These are phyloP conservation scores for Lepidurus packardi DNA, from an alignment of 1,140 invertebrate species.

Conservation along the genomic window DNA sequence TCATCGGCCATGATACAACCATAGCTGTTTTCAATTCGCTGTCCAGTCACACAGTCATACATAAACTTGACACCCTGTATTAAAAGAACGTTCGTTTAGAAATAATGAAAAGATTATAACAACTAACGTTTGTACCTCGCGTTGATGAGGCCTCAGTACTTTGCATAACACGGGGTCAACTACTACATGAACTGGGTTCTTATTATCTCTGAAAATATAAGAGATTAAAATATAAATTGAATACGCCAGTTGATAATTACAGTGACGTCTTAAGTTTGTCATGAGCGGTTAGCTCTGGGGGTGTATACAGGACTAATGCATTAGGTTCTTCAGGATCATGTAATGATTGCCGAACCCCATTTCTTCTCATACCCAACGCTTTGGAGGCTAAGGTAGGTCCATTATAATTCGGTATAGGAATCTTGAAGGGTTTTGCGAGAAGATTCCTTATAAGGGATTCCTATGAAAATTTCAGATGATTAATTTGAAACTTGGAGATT, in stretches of 20 bases:
- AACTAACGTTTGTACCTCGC: conserved; percentile 58
- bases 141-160: conserved; percentile 92
- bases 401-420: conserved; percentile 86
- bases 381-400: conserved; percentile 57
- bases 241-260: conserved; percentile 44
- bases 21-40: conserved; percentile 75
- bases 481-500: conserved; percentile 34
- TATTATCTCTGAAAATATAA: conserved; percentile 49
- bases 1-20: conserved; percentile 99
- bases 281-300: conserved; percentile 73
- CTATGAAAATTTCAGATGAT: conserved; percentile 47
- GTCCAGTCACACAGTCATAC: conserved; percentile 97
- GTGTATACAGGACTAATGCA: conserved; percentile 83
- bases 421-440: conserved; percentile 84
- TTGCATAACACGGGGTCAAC: conserved; percentile 88
- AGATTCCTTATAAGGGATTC: conserved; percentile 74
- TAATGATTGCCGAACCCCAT: conserved; percentile 64
- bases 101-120: conserved; percentile 26
- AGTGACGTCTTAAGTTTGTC: conserved; percentile 70
- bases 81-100: conserved; percentile 25
- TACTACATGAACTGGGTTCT: conserved; percentile 78
- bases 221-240: not conserved
- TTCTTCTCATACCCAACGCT: conserved; percentile 65
- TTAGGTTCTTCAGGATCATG: conserved; percentile 92
- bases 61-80: conserved; percentile 92